A percentile compares a stretch with the other conserved stretches of the same genome.
These are phyloP conservation scores for Leguminivora glycinivorella DNA, from an alignment of 1,140 invertebrate genomes.

Conservation along the genomic window DNA sequence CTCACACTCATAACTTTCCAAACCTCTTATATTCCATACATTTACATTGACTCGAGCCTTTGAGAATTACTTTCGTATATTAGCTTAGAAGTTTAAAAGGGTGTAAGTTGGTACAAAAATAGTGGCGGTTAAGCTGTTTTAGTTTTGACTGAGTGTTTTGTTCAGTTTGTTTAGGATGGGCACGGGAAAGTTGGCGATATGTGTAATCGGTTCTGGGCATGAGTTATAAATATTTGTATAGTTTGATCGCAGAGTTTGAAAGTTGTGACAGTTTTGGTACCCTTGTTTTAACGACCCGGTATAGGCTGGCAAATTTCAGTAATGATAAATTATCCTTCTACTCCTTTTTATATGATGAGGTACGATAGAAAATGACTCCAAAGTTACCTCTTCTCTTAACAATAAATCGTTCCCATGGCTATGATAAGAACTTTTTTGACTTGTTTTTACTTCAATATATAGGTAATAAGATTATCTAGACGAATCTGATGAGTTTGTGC, in stretches of 20 bases:
- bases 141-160: neutral
- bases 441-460: too few species aligned
- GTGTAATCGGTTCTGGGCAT: slow-evolving; percentile 11
- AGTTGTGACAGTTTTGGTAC: neutral
- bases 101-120: neutral
- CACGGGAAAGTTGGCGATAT: neutral
- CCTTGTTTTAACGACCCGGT: neutral
- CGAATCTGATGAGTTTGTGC: too few species aligned
- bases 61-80: neutral
- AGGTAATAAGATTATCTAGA: too few species aligned
- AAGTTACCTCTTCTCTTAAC: too few species aligned
- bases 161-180: slow-evolving; percentile 16
- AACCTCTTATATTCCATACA: neutral
- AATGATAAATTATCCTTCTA: too few species aligned
- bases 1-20: neutral
- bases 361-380: too few species aligned
- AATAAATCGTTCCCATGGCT: too few species aligned
- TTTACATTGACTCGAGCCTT: neutral
- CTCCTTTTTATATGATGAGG: too few species aligned
- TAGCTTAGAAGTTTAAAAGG: neutral
- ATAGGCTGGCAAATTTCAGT: neutral
- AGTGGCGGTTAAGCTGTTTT: neutral
- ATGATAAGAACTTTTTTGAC: too few species aligned
- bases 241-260: neutral
- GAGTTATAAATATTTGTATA: slow-evolving; percentile 8